A percentile compares a stretch with the other conserved stretches of the same genome.
Conservation (phyloP, 2,888 invertebrate species). For the Panopea generosa region DNA sequence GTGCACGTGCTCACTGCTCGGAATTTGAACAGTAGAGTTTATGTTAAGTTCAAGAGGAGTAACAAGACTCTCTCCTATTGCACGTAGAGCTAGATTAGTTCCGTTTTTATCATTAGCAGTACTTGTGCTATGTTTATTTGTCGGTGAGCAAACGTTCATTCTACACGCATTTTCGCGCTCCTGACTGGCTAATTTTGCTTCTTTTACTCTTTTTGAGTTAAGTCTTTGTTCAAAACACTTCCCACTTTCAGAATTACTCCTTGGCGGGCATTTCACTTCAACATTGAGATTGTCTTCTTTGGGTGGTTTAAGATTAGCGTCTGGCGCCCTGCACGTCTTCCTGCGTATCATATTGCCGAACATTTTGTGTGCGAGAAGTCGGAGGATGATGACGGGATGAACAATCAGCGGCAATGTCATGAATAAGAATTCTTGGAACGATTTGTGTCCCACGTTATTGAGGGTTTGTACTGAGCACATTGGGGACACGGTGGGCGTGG, state of each 20-base stretch:
- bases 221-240: slow-evolving; percentile 40
- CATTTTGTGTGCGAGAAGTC: slow-evolving; percentile 87
- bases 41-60: slow-evolving; percentile 80
- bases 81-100: slow-evolving; percentile 77
- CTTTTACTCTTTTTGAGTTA: slow-evolving; percentile 4
- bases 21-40: slow-evolving; percentile 37
- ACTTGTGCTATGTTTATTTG: slow-evolving; percentile 7
- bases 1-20: slow-evolving; percentile 47
- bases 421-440: slow-evolving; percentile 81
- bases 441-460: slow-evolving; percentile 68
- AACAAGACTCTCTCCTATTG: slow-evolving; percentile 83
- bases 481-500: slow-evolving; percentile 76
- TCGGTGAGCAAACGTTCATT: slow-evolving; percentile 3
- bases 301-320: slow-evolving; percentile 75
- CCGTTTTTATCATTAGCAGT: slow-evolving; percentile 20
- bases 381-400: slow-evolving; percentile 87
- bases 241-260: slow-evolving; percentile 56
- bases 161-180: neutral
- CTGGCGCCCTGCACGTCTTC: slow-evolving; percentile 77
- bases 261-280: slow-evolving; percentile 76
- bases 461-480: slow-evolving; percentile 77
- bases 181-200: slow-evolving; percentile 14
- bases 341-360: slow-evolving; percentile 87
- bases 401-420: slow-evolving; percentile 86
- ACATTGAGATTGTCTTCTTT: slow-evolving; percentile 71